Evolutionary conservation across 2,888 invertebrate species (phyloP).

Genomic region (Drosophila merina): DNA sequence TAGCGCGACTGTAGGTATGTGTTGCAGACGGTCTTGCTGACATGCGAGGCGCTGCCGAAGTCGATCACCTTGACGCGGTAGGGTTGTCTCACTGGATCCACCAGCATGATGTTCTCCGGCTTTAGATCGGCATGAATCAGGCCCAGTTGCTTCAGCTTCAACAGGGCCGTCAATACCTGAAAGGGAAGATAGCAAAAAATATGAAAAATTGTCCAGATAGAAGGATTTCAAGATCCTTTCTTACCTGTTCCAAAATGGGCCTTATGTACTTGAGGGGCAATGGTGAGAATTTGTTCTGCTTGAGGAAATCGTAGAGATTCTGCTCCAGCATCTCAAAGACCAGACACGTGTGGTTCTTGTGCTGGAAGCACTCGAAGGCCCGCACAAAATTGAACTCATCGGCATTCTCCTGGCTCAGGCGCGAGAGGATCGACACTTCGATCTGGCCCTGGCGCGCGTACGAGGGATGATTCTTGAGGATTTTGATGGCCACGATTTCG

Average conservation of each 20-base stretch:
- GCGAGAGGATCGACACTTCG: conserved; percentile 97
- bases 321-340: conserved; percentile 99
- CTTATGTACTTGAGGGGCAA: conserved; percentile 98
- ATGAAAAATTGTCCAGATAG: neutral
- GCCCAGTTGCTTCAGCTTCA: conserved; percentile 94
- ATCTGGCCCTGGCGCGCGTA: conserved; percentile 99
- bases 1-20: conserved; percentile 99
- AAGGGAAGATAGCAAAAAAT: neutral
- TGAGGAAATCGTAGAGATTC: conserved; percentile 99
- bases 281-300: conserved; percentile 99
- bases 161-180: conserved; percentile 87
- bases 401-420: conserved; percentile 98
- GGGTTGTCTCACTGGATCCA: conserved; percentile 98
- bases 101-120: conserved; percentile 99
- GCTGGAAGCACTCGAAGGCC: conserved; percentile 99
- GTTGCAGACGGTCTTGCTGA: conserved; percentile 99
- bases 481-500: conserved; percentile 99
- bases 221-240: neutral
- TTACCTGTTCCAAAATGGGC: conserved; percentile 99
- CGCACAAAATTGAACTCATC: conserved; percentile 99
- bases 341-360: conserved; percentile 99
- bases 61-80: conserved; percentile 99
- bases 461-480: conserved; percentile 99
- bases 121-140: conserved; percentile 99
- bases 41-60: conserved; percentile 99